Evolutionary conservation across 2,888 invertebrate genomes (phyloP), one percentile per base, ranked within the genome.

Genomic region (Copidosoma aretas): DNA sequence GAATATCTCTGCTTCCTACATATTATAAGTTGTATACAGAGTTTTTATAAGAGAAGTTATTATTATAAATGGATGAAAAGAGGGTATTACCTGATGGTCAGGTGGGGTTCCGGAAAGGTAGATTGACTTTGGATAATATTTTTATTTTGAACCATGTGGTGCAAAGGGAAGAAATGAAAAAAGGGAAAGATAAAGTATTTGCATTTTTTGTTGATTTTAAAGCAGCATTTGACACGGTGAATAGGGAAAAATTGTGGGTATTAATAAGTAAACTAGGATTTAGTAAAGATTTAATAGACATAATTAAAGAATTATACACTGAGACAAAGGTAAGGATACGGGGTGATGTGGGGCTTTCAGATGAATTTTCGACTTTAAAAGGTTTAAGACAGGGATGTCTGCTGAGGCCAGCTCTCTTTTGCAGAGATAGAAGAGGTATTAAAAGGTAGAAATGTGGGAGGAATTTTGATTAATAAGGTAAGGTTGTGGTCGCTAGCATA

Each of bases 161-260:
- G 10, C 24, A 65, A 39, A 63, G 58, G 53, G 51, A 58, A 57
- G 53, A 60, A 21, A 5, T 21, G 39, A 54, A 25, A 53, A 66
- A 52, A 54, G 5, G 41, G 52, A 22, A 69, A 66, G n/a, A 70
- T 19, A 61, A 59, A 21, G 62, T 60, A 5, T 49, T 71, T 1
- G 8, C 32, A 32, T 8, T 32, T 3, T 75, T 73, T 57, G 57
- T 70, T 5, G 75, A 75, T 56, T 51, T 73, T 43, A n/a, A 74
- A 72, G 52, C 74, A 14, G 74, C 74, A 0, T 76, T 76, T 21
- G 73, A 74, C 41, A 67, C 58, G 1, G 68, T 76, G 15, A 53
- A 71, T 14, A 72, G 74, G 58, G 25, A 41, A 12, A 66, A 56
- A 39, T 15, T 76, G 41, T 73, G 73, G 71, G 56, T 59, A 2